phyloP scores from a whole-genome alignment of 2,888 invertebrate genomes.

The Alentia gelatinosa region DNA sequence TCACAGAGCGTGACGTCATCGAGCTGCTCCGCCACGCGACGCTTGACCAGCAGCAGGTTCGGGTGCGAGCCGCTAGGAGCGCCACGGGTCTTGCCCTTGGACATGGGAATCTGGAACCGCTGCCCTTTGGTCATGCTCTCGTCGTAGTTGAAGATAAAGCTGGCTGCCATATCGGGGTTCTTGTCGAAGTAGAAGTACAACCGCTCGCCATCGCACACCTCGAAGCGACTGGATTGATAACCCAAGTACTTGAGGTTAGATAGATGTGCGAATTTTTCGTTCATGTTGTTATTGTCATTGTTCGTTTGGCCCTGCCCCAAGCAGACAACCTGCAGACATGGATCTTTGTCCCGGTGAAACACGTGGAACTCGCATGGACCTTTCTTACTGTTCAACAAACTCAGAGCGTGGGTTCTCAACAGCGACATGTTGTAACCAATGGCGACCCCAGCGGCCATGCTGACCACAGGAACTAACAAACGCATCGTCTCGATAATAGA shows the following conservation, averaged over 20 bases:
- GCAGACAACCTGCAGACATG: slow-evolving; percentile 33
- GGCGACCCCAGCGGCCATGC: slow-evolving; percentile 50
- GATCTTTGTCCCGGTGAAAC: slow-evolving; percentile 35
- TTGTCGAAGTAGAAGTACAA: slow-evolving; percentile 35
- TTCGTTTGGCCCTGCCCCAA: not conserved
- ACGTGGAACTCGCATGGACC: slow-evolving; percentile 43
- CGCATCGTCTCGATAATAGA: slow-evolving; percentile 52
- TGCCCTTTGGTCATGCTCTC: slow-evolving; percentile 25
- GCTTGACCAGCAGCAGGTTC: not conserved
- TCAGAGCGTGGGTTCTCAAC: slow-evolving; percentile 10
- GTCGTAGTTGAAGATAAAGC: slow-evolving; percentile 35
- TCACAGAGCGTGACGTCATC: slow-evolving; percentile 40
- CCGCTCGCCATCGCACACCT: slow-evolving; percentile 33
- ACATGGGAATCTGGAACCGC: slow-evolving; percentile 49
- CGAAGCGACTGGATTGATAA: slow-evolving; percentile 43
- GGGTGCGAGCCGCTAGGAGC: not conserved
- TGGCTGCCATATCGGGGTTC: slow-evolving; percentile 34
- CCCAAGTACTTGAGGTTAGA: slow-evolving; percentile 10
- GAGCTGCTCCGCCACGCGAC: slow-evolving; percentile 28
- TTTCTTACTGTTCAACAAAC: slow-evolving; percentile 17
- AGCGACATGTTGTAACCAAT: slow-evolving; percentile 50
- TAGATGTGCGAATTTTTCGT: not conserved
- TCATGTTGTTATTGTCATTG: slow-evolving; percentile 1
- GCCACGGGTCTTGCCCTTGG: not conserved
- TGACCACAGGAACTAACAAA: slow-evolving; percentile 47